Conservation (phyloP, 2,797 vertebrate genomes). For the Fringilla coelebs region DNA sequence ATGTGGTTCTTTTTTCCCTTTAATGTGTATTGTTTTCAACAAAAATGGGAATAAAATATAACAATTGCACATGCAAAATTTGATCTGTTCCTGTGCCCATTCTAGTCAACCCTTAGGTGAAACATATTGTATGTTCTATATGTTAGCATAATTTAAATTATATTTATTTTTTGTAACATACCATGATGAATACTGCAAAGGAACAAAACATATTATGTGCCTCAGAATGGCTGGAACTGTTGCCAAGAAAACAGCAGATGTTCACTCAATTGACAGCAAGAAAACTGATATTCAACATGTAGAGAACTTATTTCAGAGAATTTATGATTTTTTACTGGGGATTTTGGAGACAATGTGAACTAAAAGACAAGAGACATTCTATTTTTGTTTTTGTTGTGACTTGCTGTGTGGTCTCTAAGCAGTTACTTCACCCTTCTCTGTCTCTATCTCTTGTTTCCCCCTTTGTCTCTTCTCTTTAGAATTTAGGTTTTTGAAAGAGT, state of each 20-base stretch:
- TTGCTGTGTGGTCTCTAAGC: not conserved
- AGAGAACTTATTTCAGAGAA: constrained; percentile 9
- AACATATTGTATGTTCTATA: not conserved
- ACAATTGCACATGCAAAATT: not conserved
- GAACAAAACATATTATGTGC: not conserved
- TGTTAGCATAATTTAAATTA: not conserved
- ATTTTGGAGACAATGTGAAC: not conserved
- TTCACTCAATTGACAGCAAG: not conserved
- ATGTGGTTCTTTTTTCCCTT: not conserved
- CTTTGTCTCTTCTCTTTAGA: constrained; percentile 6
- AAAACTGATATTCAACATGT: not conserved
- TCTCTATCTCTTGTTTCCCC: not conserved
- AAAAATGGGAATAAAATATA: not conserved
- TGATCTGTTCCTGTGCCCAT: not conserved
- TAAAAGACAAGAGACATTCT: not conserved
- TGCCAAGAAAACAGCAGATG: constrained; percentile 55
- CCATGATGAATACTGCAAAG: not conserved
- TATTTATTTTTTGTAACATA: not conserved
- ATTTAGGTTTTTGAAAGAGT: constrained; percentile 7
- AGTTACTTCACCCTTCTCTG: not conserved
- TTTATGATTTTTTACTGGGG: not conserved
- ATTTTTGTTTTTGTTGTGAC: not conserved
- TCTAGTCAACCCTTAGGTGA: not conserved
- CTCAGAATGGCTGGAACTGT: not conserved
- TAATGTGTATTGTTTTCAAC: not conserved